phyloP scores from a whole-genome alignment of 2,113 vertebrate genomes.

The Phyllostomus hastatus region DNA sequence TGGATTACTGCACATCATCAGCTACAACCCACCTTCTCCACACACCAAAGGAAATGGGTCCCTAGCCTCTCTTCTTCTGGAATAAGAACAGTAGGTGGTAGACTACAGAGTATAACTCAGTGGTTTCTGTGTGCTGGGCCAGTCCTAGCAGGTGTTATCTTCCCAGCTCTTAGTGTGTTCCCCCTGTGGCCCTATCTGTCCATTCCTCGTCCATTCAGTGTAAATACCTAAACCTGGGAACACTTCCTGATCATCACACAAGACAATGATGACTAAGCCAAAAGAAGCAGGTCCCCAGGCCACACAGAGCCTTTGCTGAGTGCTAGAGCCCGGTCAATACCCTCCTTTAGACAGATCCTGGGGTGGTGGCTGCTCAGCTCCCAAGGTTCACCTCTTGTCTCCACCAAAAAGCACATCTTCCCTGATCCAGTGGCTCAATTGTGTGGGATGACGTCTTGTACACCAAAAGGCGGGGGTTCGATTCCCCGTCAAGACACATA shows the following conservation, averaged over 20 bases:
- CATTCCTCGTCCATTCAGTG: background rate
- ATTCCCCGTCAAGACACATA: no score
- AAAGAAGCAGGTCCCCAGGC: background rate
- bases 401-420: background rate
- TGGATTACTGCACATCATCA: background rate
- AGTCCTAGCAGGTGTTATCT: background rate
- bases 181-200: background rate
- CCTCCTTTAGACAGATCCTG: background rate
- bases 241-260: background rate
- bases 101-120: background rate
- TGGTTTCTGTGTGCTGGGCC: background rate
- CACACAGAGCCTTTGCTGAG: background rate
- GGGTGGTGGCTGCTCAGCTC: background rate
- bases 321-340: background rate
- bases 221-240: background rate
- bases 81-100: background rate
- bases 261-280: background rate
- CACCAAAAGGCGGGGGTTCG: no score
- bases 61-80: background rate
- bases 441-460: no score
- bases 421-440: no score
- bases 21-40: background rate
- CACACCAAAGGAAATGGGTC: background rate
- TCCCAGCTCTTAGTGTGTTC: background rate
- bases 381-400: background rate